A percentile compares a stretch with the other conserved stretches of the same genome.
Evolutionary conservation across 2,113 vertebrate genomes (phyloP).

Genomic region (Tonatia bakeri): DNA sequence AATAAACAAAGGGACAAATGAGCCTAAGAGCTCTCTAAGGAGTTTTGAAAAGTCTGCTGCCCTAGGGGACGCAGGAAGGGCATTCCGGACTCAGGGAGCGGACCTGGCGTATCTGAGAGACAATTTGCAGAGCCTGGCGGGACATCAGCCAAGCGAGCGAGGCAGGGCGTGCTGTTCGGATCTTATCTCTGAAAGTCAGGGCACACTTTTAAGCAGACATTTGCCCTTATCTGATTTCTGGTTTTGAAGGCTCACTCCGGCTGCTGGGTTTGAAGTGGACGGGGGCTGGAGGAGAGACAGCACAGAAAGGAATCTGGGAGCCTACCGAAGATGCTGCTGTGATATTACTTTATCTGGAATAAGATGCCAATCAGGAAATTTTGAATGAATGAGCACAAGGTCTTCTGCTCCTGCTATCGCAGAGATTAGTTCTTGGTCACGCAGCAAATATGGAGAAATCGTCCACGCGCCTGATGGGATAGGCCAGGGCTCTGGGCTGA

Average conservation of each 20-base stretch:
- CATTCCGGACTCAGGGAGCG: neutral
- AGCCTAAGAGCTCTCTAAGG: neutral
- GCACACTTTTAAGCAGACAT: neutral
- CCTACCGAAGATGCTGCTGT: neutral
- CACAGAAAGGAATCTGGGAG: neutral
- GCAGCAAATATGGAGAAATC: neutral
- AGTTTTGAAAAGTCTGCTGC: neutral
- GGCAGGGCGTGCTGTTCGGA: fast-evolving
- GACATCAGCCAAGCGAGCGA: neutral
- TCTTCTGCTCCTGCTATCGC: neutral
- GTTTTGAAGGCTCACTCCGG: neutral
- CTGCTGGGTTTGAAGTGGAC: neutral
- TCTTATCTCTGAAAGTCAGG: neutral
- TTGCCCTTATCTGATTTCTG: neutral
- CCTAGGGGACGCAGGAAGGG: neutral
- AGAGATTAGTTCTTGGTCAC: neutral
- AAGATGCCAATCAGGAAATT: neutral
- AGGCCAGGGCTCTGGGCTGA: neutral
- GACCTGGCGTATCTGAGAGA: neutral
- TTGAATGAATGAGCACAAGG: neutral
- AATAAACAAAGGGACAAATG: neutral
- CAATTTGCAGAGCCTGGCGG: neutral
- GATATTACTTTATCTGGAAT: neutral
- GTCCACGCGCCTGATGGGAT: neutral
- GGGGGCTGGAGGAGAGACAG: neutral